These are phyloP conservation scores for Zoanthus sociatus DNA, from an alignment of 92 coral and sea anemone genomes.

Conservation along the genomic window DNA sequence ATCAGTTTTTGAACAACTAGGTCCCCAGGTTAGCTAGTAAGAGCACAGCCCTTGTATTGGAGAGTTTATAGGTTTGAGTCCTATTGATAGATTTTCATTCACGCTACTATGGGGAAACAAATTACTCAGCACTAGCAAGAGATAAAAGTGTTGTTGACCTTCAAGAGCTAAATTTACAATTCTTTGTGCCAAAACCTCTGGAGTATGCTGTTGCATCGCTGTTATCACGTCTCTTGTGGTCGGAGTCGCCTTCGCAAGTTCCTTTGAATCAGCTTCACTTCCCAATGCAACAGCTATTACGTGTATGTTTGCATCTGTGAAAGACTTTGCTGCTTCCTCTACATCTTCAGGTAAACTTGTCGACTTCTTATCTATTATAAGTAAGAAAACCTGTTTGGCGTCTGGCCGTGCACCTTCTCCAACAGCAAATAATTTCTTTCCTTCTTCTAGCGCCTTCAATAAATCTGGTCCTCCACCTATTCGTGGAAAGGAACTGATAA, in stretches of 20 bases:
- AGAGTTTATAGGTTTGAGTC: no score
- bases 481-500: slow-evolving; percentile 59
- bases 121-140: no score
- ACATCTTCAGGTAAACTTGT: slow-evolving; percentile 46
- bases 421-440: slow-evolving; percentile 71
- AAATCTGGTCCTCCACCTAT: slow-evolving; percentile 66
- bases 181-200: slow-evolving; percentile 6
- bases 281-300: slow-evolving; percentile 62
- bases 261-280: slow-evolving; percentile 45
- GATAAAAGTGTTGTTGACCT: background rate
- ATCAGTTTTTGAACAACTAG: no score
- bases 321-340: slow-evolving; percentile 48
- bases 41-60: no score
- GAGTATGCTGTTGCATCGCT: slow-evolving; percentile 6
- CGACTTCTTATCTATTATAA: slow-evolving; percentile 72
- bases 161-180: slow-evolving; percentile 30
- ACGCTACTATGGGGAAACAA: no score
- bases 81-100: no score
- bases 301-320: slow-evolving; percentile 49
- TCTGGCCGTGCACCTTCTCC: slow-evolving; percentile 59
- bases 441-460: slow-evolving; percentile 77
- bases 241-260: slow-evolving; percentile 46
- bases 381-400: slow-evolving; percentile 69
- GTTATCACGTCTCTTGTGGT: slow-evolving; percentile 37
- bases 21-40: no score